Conservation (phyloP, 2,888 invertebrate species). For the Cecidostiba fungosa region DNA sequence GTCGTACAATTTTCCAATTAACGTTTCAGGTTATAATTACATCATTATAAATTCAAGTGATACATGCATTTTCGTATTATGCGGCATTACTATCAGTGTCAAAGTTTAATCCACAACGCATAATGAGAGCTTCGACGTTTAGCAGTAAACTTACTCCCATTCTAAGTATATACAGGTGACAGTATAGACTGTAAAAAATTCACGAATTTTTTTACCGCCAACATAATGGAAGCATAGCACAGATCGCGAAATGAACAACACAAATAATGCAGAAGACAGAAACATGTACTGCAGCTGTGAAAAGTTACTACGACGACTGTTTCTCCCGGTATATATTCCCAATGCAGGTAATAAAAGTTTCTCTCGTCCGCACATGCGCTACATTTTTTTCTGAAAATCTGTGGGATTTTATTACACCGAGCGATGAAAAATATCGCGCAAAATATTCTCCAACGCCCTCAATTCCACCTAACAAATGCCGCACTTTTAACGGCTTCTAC, state of each 20-base stretch:
- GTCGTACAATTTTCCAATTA: background rate
- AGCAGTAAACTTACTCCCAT: background rate
- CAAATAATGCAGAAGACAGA: background rate
- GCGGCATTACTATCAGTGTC: no score
- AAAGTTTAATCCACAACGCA: background rate
- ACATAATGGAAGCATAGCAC: background rate
- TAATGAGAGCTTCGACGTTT: background rate
- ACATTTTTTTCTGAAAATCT: background rate
- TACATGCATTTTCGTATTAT: no score
- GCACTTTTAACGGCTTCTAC: background rate
- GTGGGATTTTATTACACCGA: background rate
- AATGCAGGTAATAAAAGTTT: constrained; percentile 15
- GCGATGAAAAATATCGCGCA: background rate
- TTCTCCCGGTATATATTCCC: background rate
- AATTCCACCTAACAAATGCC: background rate
- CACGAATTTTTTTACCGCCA: background rate
- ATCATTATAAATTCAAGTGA: background rate
- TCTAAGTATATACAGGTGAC: no score
- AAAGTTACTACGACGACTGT: background rate
- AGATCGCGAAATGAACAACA: background rate
- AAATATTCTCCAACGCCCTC: constrained; percentile 1
- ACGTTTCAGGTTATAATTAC: background rate
- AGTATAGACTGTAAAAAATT: no score
- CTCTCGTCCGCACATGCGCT: background rate
- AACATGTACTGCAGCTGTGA: background rate